A percentile compares a stretch with the other conserved stretches of the same genome.
Conservation (phyloP, 2,888 invertebrate species). For the Cryptocephalus moraei region DNA sequence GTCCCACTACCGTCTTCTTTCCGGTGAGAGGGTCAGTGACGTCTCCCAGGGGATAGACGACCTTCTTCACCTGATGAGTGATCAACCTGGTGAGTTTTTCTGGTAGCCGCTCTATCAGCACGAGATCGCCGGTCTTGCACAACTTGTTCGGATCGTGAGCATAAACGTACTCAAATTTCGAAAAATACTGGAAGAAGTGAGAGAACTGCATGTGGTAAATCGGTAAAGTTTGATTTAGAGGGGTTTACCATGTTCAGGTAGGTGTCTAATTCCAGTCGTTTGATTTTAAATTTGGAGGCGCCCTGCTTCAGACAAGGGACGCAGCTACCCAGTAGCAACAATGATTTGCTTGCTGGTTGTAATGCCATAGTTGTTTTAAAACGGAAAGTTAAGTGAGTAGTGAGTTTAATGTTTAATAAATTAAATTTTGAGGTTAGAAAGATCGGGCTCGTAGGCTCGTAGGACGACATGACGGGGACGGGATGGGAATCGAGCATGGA, state of each 20-base stretch:
- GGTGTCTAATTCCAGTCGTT: conserved; percentile 62
- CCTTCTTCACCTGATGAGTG: conserved; percentile 67
- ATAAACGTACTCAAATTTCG: conserved; percentile 59
- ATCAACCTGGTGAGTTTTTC: conserved; percentile 64
- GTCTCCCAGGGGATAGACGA: conserved; percentile 75
- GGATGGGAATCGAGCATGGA: too few species aligned
- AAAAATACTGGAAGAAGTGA: conserved; percentile 61
- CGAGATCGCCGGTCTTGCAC: conserved; percentile 76
- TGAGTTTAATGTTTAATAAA: too few species aligned
- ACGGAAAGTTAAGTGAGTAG: too few species aligned
- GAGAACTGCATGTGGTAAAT: not conserved
- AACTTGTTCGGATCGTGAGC: conserved; percentile 68
- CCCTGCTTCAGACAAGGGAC: conserved; percentile 68
- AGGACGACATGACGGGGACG: too few species aligned
- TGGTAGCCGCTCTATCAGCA: conserved; percentile 64
- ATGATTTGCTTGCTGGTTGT: conserved; percentile 40
- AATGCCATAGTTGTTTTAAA: conserved; percentile 22
- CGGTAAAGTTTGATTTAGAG: not conserved
- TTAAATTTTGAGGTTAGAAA: too few species aligned
- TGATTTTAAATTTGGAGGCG: conserved; percentile 69
- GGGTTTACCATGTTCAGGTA: conserved; percentile 65
- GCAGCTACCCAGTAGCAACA: conserved; percentile 64
- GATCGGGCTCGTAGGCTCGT: too few species aligned
- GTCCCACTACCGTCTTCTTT: conserved; percentile 62
- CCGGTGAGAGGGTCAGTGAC: conserved; percentile 78